A percentile compares a stretch with the other conserved stretches of the same genome.
Conservation (phyloP, 1,140 invertebrate species). For the Heliconius hewitsoni region DNA sequence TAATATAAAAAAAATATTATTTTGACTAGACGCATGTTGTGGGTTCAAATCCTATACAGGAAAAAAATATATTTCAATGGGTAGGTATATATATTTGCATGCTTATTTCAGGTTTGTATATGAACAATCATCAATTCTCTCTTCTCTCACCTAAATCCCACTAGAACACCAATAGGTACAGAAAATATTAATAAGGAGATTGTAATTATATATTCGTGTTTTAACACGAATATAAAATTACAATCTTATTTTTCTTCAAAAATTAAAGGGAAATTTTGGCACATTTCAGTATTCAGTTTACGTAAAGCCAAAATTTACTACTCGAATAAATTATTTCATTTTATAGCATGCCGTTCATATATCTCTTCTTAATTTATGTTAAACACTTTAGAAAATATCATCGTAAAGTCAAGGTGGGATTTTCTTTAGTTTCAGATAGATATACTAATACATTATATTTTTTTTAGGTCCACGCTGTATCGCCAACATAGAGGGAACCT, state of each 20-base stretch:
- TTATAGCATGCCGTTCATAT: not conserved
- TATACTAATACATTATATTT: no score
- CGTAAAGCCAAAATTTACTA: constrained; percentile 1
- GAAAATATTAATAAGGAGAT: not conserved
- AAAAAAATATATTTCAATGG: no score
- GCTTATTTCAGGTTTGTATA: not conserved
- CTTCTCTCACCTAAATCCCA: not conserved
- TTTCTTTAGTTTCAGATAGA: not conserved
- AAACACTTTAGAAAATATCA: not conserved
- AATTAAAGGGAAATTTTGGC: not conserved
- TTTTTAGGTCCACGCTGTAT: no score
- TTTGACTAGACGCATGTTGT: not conserved
- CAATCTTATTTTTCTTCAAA: not conserved
- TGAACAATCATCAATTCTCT: not conserved
- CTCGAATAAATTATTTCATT: not conserved
- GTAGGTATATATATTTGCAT: no score
- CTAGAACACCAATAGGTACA: not conserved
- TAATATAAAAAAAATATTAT: not conserved
- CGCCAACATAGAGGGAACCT: no score
- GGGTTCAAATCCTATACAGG: not conserved
- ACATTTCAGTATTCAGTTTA: constrained; percentile 4
- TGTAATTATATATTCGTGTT: no score
- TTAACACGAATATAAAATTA: not conserved
- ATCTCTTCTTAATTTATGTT: not conserved
- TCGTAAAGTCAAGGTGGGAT: not conserved